These are phyloP conservation scores for Hystrix brachyura DNA, from an alignment of 2,113 vertebrate species.

Conservation along the genomic window DNA sequence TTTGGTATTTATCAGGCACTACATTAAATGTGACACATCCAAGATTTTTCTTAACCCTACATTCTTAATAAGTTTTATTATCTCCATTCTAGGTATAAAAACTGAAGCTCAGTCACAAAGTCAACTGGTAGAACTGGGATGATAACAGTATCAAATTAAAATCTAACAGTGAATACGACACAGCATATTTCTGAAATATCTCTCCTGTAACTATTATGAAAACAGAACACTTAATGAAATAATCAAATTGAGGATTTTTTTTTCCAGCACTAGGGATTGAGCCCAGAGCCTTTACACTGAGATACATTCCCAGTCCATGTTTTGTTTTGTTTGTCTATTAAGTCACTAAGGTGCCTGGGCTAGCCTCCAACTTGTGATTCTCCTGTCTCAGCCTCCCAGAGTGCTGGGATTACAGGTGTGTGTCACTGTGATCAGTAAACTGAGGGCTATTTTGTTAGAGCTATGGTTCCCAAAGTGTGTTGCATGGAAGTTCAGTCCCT, in stretches of 20 bases:
- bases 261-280: not conserved
- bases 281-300: not conserved
- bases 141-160: not conserved
- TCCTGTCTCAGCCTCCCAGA: not conserved
- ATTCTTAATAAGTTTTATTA: not conserved
- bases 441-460: not conserved
- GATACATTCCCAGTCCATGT: not conserved
- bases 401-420: not conserved
- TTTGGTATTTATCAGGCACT: not conserved
- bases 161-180: constrained; percentile 33
- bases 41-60: constrained; percentile 3
- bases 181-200: not conserved
- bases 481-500: not conserved
- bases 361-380: not conserved
- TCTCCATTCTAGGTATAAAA: constrained; percentile 13
- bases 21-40: not conserved
- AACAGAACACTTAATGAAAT: constrained; percentile 21
- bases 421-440: not conserved
- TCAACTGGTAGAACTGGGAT: not conserved
- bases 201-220: not conserved
- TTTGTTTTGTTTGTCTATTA: not conserved
- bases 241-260: not conserved
- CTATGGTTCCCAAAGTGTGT: not conserved
- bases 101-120: not conserved
- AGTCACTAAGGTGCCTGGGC: not conserved